Percentiles rank a stretch among this genome's conserved stretches.
phyloP scores from a whole-genome alignment of 2,797 vertebrate genomes.

The Taenioides sp. region DNA sequence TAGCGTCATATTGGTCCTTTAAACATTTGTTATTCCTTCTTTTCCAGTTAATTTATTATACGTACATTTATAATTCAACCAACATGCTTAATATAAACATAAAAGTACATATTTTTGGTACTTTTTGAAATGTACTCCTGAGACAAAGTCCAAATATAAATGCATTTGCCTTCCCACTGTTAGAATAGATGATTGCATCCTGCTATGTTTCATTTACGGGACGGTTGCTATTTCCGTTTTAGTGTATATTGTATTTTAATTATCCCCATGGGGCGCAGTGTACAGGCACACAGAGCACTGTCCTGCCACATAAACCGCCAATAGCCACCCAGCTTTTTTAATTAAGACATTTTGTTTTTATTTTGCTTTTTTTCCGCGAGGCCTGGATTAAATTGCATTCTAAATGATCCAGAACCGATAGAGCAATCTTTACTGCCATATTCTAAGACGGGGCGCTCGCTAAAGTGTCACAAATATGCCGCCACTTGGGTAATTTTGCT shows the following conservation, averaged over 20 bases:
- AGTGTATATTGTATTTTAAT: constrained; percentile 32
- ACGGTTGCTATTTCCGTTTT: constrained; percentile 18
- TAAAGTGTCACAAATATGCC: constrained; percentile 70
- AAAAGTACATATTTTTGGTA: not conserved
- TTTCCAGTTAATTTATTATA: too few relatives aligned
- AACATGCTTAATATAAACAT: not conserved
- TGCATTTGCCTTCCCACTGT: not conserved
- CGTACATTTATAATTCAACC: not conserved
- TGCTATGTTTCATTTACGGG: constrained; percentile 21
- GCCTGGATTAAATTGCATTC: constrained; percentile 80
- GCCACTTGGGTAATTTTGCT: constrained; percentile 71
- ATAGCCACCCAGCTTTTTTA: constrained; percentile 67
- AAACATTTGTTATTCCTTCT: too few relatives aligned
- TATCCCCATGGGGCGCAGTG: constrained; percentile 28
- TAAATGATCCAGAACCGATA: constrained; percentile 82
- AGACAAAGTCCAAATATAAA: not conserved
- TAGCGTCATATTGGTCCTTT: too few relatives aligned
- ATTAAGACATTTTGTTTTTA: constrained; percentile 81
- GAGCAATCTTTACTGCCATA: constrained; percentile 76
- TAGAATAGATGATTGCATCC: constrained; percentile 7
- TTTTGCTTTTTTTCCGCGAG: constrained; percentile 64
- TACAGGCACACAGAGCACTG: constrained; percentile 22
- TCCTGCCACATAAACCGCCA: constrained; percentile 63
- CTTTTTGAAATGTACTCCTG: not conserved
- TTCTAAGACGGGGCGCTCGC: constrained; percentile 65